Evolutionary conservation across 2,113 vertebrate species (phyloP), one percentile per base, ranked within the genome.

Genomic region (Lepus americanus): DNA sequence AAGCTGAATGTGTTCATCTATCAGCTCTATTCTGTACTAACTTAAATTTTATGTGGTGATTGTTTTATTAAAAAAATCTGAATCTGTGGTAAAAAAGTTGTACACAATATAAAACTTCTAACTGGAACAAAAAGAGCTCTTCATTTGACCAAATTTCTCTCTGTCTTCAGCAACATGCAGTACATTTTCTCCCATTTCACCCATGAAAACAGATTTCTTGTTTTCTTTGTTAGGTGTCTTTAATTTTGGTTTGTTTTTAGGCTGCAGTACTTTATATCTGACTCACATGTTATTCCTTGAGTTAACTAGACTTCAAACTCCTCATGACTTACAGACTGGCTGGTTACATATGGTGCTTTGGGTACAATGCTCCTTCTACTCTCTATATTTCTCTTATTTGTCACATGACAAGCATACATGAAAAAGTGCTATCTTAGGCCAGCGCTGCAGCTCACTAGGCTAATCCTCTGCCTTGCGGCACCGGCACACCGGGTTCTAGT

Each of bases 21-120:
- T 91, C 73, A 86, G n/a, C n/a, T 89, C 55, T 85, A 59, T 85
- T 77, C 23, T 83, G 1, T 25, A 16, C 17, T 16, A 80, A 20
- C 44, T 92, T 83, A 39, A 67, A 79, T 83, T 74, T 87, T 89
- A 82, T 80, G 29, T 81, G 55, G 29, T 87, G 49, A 92, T 87
- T 29, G 8, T 70, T 88, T 86, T 88, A 55, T 76, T 64, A 83
- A 82, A 88, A 89, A 70, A 44, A 87, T 16, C 53, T 55, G 7
- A n/a, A n/a, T 70, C 53, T 55, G 7, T 79, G 5, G 27, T 14
- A 85, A 84, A 77, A 31, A 87, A 89, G 70, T 39, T 80, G 33
- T 36, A 29, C 2, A 44, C 39, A 79, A 51, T 25, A 36, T 8
- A 63, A 53, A 20, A 17, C 61, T 76, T 78, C 14, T 87, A 77